Base-by-base conservation (phyloP, 1,140 invertebrate genomes). In the Propsilocerus akamusi region DNA sequence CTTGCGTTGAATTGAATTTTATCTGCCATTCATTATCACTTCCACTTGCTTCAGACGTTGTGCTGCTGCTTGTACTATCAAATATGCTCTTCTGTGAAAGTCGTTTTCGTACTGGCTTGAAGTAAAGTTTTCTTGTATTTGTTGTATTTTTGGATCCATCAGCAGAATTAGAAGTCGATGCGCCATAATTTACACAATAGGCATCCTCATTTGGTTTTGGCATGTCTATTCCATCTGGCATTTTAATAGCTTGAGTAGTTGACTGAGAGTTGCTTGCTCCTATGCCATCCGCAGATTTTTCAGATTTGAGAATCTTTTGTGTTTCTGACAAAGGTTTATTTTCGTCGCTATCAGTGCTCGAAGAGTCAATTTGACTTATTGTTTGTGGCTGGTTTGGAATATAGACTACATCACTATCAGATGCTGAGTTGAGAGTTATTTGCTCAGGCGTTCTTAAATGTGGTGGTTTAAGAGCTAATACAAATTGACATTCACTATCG, bases 361-460 rank as follows among this genome's bases (percentile, higher is more conserved):
- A 41, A 17, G 34, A 41, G 22, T 41, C 34, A 17, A 41, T 20
- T 20, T 20, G 34, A 6, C 14, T 20, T 6, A 41, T 10, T 5
- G 22, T 20, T 3, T 4, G 4, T 20, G 34, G 34, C 22, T 41
- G 2, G 10, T 41, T 41, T 41, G 34, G 34, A 41, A 41, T 41
- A 41, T 20, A 68, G 2, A 74, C 65, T 4, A 73, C 72, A 57
- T 75, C 73, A 46, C 72, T 74, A 52, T 75, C 73, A 3, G 69
- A 72, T 17, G 69, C 71, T 1, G 63, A 65, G 26, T 72, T 59
- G 25, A 75, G 55, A 49, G 72, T 72, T 2, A 75, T 72, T 37
- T 73, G 63, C 54, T 74, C 72, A 2, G 73, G 73, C 11, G 73
- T 74, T 6, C 73, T 60, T 49, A 72, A 64, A 51, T 74, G 70